Evolutionary conservation across 2,797 vertebrate species (phyloP).

Genomic region (Aselliscus stoliczkanus): DNA sequence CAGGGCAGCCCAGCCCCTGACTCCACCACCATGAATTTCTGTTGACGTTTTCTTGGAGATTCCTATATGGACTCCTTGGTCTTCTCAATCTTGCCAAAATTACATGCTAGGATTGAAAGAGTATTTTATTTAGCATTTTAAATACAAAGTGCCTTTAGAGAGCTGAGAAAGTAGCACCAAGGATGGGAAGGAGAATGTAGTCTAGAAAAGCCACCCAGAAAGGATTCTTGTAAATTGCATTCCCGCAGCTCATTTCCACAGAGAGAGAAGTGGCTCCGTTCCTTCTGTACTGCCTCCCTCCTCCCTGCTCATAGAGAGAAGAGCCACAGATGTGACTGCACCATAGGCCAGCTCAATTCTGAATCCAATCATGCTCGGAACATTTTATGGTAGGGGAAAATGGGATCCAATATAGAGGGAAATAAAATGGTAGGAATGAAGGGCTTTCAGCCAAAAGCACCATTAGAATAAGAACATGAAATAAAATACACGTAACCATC

Average conservation of each 20-base stretch:
- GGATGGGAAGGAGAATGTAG: background rate
- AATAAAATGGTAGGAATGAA: constrained; percentile 49
- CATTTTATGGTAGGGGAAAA: constrained; percentile 40
- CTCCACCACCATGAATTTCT: background rate
- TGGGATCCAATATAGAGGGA: constrained; percentile 42
- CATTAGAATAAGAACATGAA: constrained; percentile 67
- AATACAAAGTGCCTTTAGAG: background rate
- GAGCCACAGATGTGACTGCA: background rate
- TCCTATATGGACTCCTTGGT: background rate
- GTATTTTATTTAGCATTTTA: background rate
- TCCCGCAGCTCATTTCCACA: background rate
- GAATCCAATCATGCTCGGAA: background rate
- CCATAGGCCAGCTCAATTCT: background rate
- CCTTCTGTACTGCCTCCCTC: background rate
- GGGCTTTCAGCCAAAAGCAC: constrained; percentile 58
- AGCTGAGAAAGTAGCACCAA: background rate
- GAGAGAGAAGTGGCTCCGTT: background rate
- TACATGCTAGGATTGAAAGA: background rate
- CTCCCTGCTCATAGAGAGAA: background rate
- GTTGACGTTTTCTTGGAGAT: background rate
- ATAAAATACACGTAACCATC: constrained; percentile 50
- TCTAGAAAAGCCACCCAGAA: background rate
- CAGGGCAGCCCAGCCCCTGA: background rate
- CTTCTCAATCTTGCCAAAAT: background rate
- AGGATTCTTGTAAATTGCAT: background rate